A percentile compares a stretch with the other conserved stretches of the same genome.
These are phyloP conservation scores for Porites lobata DNA, from an alignment of 92 coral and sea anemone species.

Conservation along the genomic window DNA sequence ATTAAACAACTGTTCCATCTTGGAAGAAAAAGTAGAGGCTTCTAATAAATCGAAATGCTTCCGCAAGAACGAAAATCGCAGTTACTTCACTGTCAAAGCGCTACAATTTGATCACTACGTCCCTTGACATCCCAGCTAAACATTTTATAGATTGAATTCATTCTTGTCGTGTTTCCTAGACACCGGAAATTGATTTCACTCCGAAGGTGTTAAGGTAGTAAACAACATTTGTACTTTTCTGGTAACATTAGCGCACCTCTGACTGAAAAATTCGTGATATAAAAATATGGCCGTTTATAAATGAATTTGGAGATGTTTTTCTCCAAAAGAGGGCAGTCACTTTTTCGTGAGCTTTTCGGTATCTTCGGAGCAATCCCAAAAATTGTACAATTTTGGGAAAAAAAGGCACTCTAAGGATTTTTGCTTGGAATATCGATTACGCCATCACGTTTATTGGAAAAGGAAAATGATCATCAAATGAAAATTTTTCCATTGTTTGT, in stretches of 20 bases:
- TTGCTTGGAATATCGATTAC: too few relatives aligned
- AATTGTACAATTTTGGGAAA: background rate
- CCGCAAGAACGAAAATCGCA: too few relatives aligned
- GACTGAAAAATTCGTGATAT: too few relatives aligned
- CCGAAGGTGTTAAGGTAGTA: constrained; percentile 3
- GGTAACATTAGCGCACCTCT: too few relatives aligned
- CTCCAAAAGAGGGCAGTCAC: too few relatives aligned
- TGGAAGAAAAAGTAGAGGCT: background rate
- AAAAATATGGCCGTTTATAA: too few relatives aligned
- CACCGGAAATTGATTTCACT: background rate
- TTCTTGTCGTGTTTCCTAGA: too few relatives aligned
- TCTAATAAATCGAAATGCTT: background rate
- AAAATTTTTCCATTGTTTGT: too few relatives aligned
- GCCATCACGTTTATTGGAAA: too few relatives aligned
- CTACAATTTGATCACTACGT: background rate
- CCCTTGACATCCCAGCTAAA: background rate
- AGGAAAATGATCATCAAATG: too few relatives aligned
- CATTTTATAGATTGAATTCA: background rate
- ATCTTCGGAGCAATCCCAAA: background rate
- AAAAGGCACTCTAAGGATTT: too few relatives aligned
- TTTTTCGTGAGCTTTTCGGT: background rate
- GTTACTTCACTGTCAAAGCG: background rate
- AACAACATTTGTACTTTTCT: constrained; percentile 4
- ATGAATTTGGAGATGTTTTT: too few relatives aligned
- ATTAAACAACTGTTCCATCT: background rate